Evolutionary conservation across 2,888 invertebrate species (phyloP).

Genomic region (Nymphalis c-album): DNA sequence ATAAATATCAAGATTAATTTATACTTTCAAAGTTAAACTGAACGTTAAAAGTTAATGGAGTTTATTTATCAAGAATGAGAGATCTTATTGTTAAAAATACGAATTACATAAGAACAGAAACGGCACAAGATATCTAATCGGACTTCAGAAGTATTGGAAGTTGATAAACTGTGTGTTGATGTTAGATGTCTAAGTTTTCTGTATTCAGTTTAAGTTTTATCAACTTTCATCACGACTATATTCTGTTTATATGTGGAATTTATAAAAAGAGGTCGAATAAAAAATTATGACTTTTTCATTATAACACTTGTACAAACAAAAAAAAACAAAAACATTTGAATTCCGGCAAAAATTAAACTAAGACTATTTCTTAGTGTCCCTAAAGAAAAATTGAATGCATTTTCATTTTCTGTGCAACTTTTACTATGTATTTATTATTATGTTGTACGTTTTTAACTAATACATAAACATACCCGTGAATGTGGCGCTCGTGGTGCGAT

Average conservation of each 20-base stretch:
- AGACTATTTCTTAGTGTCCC: background rate
- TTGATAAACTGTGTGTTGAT: slow-evolving; percentile 8
- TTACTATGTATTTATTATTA: background rate
- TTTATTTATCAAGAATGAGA: slow-evolving; percentile 49
- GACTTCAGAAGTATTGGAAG: slow-evolving; percentile 9
- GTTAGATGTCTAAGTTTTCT: background rate
- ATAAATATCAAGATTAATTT: slow-evolving; percentile 42
- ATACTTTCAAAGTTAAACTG: slow-evolving; percentile 42
- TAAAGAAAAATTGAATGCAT: background rate
- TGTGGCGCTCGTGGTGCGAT: slow-evolving; percentile 74
- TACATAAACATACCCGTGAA: slow-evolving; percentile 65
- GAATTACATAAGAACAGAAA: slow-evolving; percentile 22
- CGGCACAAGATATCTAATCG: background rate
- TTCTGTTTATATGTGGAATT: background rate
- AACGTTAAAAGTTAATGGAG: slow-evolving; percentile 45
- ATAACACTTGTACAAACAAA: background rate
- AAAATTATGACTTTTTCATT: background rate
- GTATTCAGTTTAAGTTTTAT: slow-evolving; percentile 4
- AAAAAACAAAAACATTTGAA: background rate
- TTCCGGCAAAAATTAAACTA: background rate
- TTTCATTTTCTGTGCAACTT: too few species aligned
- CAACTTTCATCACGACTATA: background rate
- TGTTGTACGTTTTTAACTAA: background rate
- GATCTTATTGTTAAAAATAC: slow-evolving; percentile 54
- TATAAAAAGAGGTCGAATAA: background rate